A percentile compares a stretch with the other conserved stretches of the same genome.
phyloP scores from a whole-genome alignment of 2,797 vertebrate species.

The Pelobates cultripes region DNA sequence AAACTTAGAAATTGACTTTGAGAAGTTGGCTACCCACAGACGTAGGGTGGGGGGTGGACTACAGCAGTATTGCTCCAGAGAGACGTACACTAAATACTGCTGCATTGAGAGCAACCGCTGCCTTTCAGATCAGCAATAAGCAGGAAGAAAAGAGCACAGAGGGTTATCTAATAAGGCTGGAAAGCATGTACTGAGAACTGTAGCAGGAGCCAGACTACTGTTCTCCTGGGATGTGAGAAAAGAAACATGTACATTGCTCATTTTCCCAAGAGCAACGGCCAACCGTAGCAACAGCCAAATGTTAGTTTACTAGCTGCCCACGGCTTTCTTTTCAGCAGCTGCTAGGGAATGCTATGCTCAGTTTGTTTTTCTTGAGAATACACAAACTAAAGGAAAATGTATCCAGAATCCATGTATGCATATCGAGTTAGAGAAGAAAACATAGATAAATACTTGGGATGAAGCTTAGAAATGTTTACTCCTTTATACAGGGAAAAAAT shows the following conservation, averaged over 20 bases:
- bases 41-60: too few species aligned
- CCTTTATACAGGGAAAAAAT: too few species aligned
- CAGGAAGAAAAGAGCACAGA: neutral
- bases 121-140: neutral
- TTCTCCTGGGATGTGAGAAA: neutral
- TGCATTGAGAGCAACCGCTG: neutral
- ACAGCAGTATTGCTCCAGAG: neutral
- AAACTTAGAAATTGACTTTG: neutral
- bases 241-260: neutral
- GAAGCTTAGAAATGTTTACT: too few species aligned
- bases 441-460: too few species aligned
- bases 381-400: neutral
- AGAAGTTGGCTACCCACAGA: neutral
- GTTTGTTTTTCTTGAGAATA: neutral
- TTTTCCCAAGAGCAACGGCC: neutral
- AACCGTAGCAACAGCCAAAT: neutral
- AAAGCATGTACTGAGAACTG: neutral
- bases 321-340: neutral
- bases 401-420: neutral
- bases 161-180: neutral
- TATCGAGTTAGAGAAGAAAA: neutral
- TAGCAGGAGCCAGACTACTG: neutral
- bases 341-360: neutral
- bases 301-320: slow-evolving; percentile 4
- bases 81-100: neutral